Conservation (phyloP, 2,797 vertebrate genomes). For the Micropoecilia bifurca region DNA sequence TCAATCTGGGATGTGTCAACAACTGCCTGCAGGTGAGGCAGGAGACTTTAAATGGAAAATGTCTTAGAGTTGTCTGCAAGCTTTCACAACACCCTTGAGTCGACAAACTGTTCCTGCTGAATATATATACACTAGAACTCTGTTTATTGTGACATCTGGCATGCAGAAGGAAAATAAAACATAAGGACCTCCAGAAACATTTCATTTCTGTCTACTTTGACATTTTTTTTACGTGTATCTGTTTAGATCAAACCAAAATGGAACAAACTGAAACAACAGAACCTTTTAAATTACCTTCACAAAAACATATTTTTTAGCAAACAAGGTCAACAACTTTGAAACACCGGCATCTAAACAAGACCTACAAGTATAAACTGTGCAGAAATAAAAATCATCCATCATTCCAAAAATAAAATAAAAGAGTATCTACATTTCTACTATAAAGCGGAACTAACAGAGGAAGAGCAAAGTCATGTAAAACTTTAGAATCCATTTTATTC, state of each 20-base stretch:
- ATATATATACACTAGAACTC: neutral
- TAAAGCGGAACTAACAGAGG: neutral
- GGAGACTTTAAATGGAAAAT: constrained; percentile 10
- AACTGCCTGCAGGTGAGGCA: neutral
- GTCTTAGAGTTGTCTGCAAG: neutral
- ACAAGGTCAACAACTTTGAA: neutral
- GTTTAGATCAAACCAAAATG: neutral
- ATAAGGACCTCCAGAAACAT: too few relatives aligned
- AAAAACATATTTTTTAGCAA: neutral
- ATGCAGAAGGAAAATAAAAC: neutral
- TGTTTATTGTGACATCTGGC: neutral
- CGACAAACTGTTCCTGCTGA: neutral
- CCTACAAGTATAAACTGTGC: neutral
- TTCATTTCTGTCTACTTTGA: neutral
- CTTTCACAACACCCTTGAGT: neutral
- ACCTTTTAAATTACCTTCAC: neutral
- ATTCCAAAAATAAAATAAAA: neutral
- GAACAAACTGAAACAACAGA: neutral
- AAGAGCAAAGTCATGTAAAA: neutral
- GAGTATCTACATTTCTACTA: neutral
- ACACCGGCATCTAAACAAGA: neutral
- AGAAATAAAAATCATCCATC: neutral
- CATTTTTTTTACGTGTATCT: neutral
- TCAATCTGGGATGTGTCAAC: neutral
- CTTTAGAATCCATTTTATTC: neutral